phyloP scores from a whole-genome alignment of 2,113 vertebrate species.

The Ursus arctos region DNA sequence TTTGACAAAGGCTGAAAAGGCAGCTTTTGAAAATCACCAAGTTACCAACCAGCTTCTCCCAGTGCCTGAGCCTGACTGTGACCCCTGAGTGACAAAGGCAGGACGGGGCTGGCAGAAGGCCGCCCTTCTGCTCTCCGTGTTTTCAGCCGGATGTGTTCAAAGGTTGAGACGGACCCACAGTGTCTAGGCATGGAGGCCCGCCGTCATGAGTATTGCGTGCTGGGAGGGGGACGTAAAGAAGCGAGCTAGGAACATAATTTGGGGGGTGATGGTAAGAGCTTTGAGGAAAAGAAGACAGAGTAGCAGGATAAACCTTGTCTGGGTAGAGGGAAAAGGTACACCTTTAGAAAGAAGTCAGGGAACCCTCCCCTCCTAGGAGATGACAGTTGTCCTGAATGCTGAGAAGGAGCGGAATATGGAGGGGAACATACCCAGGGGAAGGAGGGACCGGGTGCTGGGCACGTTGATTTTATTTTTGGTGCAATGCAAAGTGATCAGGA shows the following conservation, averaged over 20 bases:
- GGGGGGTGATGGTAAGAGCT: not conserved
- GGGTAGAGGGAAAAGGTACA: not conserved
- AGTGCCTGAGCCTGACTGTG: not conserved
- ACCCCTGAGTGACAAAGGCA: not conserved
- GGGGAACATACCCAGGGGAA: not conserved
- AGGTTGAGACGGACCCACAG: not conserved
- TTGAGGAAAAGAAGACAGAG: not conserved
- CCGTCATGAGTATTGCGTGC: accelerated
- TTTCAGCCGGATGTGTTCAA: not conserved
- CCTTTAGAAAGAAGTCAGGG: not conserved
- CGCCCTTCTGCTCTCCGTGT: not conserved
- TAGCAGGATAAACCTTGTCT: not conserved
- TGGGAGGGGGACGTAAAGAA: not conserved
- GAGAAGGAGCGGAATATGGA: not conserved
- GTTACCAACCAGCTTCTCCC: not conserved
- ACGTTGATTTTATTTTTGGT: not conserved
- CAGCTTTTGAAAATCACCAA: not conserved
- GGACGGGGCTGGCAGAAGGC: not conserved
- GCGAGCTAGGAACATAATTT: not conserved
- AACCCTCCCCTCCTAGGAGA: no score
- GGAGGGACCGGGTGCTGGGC: not conserved
- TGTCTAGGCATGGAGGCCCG: not conserved
- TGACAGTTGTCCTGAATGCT: not conserved
- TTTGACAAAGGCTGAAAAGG: not conserved
- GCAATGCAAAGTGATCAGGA: accelerated